phyloP scores from a whole-genome alignment of 2,797 vertebrate genomes.

The Sylvilagus floridanus region DNA sequence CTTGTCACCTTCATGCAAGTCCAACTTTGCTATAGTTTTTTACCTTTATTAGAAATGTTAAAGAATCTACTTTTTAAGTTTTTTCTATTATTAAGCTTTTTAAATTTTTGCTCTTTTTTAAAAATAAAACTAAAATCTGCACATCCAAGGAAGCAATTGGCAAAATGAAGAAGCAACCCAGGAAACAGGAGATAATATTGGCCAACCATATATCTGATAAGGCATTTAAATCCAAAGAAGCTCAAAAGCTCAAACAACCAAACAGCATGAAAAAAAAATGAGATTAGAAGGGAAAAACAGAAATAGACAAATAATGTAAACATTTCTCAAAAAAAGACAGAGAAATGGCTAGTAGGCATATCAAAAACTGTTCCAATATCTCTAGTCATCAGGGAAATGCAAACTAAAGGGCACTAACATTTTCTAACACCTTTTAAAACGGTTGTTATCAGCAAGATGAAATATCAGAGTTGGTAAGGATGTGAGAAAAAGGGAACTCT shows the following conservation, averaged over 20 bases:
- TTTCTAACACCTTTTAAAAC: not conserved
- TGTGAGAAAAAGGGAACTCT: not conserved
- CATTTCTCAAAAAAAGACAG: not conserved
- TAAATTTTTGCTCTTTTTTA: not conserved
- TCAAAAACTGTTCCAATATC: not conserved
- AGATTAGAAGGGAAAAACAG: too few relatives aligned
- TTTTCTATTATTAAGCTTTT: too few relatives aligned
- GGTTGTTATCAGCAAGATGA: not conserved
- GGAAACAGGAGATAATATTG: too few relatives aligned
- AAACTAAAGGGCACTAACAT: not conserved
- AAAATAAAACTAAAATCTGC: too few relatives aligned
- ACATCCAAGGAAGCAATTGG: too few relatives aligned
- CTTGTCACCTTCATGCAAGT: not conserved
- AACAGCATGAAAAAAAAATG: too few relatives aligned
- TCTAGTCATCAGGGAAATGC: not conserved
- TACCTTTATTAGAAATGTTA: not conserved
- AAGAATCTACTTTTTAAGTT: not conserved
- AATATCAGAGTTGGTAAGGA: not conserved
- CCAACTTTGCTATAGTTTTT: not conserved
- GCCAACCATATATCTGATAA: too few relatives aligned
- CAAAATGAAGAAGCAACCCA: too few relatives aligned
- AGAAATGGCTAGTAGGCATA: not conserved
- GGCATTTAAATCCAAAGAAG: too few relatives aligned
- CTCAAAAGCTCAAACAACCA: too few relatives aligned
- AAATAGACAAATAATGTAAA: not conserved